Evolutionary conservation across 1,140 invertebrate species (phyloP).

Genomic region (Drosophila dunni): DNA sequence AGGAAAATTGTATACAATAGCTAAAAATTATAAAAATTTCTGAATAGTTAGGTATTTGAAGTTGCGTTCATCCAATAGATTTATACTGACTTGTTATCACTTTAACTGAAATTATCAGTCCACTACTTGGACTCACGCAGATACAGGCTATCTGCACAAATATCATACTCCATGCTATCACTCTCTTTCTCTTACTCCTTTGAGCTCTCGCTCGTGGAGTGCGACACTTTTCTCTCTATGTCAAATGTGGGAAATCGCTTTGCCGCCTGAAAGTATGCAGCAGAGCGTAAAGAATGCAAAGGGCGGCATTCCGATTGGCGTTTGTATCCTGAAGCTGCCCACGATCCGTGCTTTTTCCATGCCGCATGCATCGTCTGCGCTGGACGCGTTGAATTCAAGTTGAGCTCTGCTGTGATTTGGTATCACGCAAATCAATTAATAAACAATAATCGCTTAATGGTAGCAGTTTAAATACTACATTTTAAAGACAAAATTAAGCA

Average conservation of each 20-base stretch:
- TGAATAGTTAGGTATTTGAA: too few relatives aligned
- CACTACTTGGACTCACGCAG: too few relatives aligned
- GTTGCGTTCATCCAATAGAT: too few relatives aligned
- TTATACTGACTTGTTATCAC: too few relatives aligned
- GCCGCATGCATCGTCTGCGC: conserved; percentile 2
- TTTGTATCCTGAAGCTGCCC: conserved; percentile 23
- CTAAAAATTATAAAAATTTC: too few relatives aligned
- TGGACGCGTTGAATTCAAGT: not conserved
- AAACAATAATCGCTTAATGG: not conserved
- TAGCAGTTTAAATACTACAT: too few relatives aligned
- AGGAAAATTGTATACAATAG: too few relatives aligned
- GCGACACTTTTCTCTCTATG: conserved; percentile 50
- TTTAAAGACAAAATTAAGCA: too few relatives aligned
- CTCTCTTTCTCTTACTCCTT: conserved; percentile 31
- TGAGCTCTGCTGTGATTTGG: conserved; percentile 11
- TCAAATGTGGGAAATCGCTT: conserved; percentile 79
- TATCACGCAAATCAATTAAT: not conserved
- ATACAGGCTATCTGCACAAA: not conserved
- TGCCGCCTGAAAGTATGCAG: conserved; percentile 80
- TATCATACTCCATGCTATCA: conserved; percentile 9
- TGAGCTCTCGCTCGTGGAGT: not conserved
- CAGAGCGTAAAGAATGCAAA: conserved; percentile 75
- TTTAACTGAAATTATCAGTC: too few relatives aligned
- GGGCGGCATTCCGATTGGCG: conserved; percentile 62
- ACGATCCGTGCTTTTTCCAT: conserved; percentile 37